Evolutionary conservation across 2,797 vertebrate genomes (phyloP).

Genomic region (Linurgus olivaceus): DNA sequence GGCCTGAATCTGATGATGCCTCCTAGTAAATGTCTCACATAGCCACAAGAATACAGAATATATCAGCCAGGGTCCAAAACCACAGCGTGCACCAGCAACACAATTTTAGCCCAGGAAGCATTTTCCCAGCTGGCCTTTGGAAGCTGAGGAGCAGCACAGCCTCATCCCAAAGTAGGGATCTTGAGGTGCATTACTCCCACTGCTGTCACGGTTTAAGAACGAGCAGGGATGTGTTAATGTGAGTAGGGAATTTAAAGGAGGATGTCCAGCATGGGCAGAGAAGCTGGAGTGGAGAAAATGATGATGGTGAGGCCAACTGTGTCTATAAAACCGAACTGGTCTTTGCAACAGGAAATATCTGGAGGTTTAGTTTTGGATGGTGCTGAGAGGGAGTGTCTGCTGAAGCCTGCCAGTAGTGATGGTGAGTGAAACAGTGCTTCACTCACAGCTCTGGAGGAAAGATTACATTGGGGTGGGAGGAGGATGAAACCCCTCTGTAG

Average conservation of each 20-base stretch:
- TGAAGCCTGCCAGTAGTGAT: neutral
- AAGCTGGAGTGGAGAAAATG: neutral
- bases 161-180: neutral
- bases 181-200: rapidly evolving
- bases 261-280: neutral
- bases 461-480: neutral
- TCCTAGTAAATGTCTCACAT: neutral
- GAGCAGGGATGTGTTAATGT: neutral
- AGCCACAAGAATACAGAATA: neutral
- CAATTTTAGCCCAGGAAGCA: neutral
- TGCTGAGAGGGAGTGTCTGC: neutral
- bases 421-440: neutral
- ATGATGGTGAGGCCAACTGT: neutral
- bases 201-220: neutral
- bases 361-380: neutral
- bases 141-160: neutral
- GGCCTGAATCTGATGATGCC: neutral
- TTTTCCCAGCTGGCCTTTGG: neutral
- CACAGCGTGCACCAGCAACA: rapidly evolving
- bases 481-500: neutral
- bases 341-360: neutral
- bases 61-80: neutral
- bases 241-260: neutral
- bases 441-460: neutral
- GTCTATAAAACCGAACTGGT: neutral